Evolutionary conservation across 2,888 invertebrate species (phyloP).

Genomic region (Gonocerus acuteangulatus): DNA sequence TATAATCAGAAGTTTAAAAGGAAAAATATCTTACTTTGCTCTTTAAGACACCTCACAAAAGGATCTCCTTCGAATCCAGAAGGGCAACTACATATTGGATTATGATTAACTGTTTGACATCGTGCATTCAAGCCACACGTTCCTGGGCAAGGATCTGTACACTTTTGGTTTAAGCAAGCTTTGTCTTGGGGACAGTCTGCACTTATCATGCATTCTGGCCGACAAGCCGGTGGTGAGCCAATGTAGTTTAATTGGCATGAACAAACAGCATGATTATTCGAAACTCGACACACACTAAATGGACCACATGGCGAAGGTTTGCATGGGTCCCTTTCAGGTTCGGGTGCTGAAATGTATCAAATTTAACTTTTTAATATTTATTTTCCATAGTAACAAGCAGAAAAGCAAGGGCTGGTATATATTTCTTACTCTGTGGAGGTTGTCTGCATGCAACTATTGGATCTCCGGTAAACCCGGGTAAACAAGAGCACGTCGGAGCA

Average conservation of each 20-base stretch:
- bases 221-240: slow-evolving; percentile 69
- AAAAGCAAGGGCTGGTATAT: slow-evolving; percentile 31
- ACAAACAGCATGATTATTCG: slow-evolving; percentile 69
- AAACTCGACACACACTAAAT: slow-evolving; percentile 64
- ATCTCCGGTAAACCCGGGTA: slow-evolving; percentile 68
- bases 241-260: slow-evolving; percentile 70
- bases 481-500: slow-evolving; percentile 68
- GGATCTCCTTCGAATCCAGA: slow-evolving; percentile 72
- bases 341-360: slow-evolving; percentile 32
- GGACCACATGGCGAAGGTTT: slow-evolving; percentile 69
- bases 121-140: slow-evolving; percentile 75
- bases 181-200: slow-evolving; percentile 72
- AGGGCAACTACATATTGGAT: slow-evolving; percentile 75
- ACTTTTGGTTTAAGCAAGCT: slow-evolving; percentile 71
- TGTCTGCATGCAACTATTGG: slow-evolving; percentile 65
- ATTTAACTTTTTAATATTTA: background rate
- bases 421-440: slow-evolving; percentile 45
- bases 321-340: slow-evolving; percentile 56
- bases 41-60: slow-evolving; percentile 63
- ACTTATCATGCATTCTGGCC: slow-evolving; percentile 75
- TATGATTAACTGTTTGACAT: slow-evolving; percentile 77
- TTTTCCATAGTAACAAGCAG: background rate
- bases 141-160: slow-evolving; percentile 72
- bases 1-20: background rate
- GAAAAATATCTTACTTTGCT: slow-evolving; percentile 54